phyloP scores from a whole-genome alignment of 2,888 invertebrate species.

The Leucophenga montana region DNA sequence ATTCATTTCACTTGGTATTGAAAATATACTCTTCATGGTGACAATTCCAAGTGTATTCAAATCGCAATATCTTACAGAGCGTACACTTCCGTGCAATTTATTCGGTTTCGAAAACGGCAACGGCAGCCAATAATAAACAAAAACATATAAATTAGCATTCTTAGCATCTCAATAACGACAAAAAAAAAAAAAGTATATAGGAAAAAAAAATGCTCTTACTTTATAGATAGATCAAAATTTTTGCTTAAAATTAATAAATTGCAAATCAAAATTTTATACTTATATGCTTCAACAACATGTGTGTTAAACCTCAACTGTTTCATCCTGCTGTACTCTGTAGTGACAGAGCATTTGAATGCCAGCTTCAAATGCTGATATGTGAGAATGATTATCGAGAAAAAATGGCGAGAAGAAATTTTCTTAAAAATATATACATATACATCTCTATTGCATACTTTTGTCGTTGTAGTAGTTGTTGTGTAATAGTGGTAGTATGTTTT shows the following conservation, averaged over 20 bases:
- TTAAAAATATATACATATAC: slow-evolving; percentile 14
- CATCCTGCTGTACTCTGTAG: neutral
- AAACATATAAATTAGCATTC: slow-evolving; percentile 15
- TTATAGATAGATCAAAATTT: neutral
- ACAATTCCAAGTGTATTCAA: too few species aligned
- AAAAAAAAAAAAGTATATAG: neutral
- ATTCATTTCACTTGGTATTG: too few species aligned
- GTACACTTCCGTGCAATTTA: too few species aligned
- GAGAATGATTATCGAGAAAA: slow-evolving; percentile 62
- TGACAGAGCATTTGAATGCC: slow-evolving; percentile 52
- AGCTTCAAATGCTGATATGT: slow-evolving; percentile 62
- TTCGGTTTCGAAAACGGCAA: too few species aligned
- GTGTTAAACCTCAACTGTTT: neutral
- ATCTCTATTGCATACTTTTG: slow-evolving; percentile 1
- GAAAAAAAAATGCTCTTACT: too few species aligned
- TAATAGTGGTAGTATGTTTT: neutral
- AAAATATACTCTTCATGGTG: too few species aligned
- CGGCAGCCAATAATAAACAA: too few species aligned
- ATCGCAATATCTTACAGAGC: too few species aligned
- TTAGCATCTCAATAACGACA: neutral
- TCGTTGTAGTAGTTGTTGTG: too few species aligned
- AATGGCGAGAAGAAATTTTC: slow-evolving; percentile 9
- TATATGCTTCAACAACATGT: neutral
- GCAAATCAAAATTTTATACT: neutral
- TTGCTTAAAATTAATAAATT: neutral